A percentile compares a stretch with the other conserved stretches of the same genome.
Conservation (phyloP, 2,888 invertebrate genomes). For the Sepiola atlantica region DNA sequence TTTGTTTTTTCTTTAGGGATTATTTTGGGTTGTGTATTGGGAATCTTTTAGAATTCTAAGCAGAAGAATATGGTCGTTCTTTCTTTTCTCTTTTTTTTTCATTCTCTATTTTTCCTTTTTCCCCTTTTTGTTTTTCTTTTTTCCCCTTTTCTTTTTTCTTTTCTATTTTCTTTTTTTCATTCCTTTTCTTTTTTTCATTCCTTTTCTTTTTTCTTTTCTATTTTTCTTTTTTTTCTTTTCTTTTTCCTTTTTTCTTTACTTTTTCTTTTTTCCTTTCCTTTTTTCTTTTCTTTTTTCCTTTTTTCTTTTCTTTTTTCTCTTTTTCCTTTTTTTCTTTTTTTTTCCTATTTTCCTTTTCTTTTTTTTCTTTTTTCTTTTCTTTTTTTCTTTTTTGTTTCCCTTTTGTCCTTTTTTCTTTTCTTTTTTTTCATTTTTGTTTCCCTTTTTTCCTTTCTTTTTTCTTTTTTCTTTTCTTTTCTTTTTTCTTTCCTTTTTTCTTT, state of each 20-base stretch:
- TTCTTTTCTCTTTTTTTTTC: background rate
- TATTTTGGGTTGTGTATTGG: background rate
- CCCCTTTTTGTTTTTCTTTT: no score
- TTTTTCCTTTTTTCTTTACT: no score
- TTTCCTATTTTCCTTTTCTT: background rate
- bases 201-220: no score
- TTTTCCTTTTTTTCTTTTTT: background rate
- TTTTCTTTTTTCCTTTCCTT: no score
- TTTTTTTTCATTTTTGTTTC: no score
- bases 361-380: background rate
- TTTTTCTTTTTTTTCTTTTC: no score
- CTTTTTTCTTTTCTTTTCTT: background rate
- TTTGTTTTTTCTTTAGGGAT: no score
- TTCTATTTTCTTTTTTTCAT: background rate
- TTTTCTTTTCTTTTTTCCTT: background rate
- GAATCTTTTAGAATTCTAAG: background rate
- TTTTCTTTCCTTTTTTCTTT: background rate
- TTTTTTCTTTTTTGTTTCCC: background rate
- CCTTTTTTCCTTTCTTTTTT: background rate
- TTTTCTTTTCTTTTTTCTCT: background rate
- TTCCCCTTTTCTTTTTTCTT: no score
- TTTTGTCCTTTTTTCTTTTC: background rate
- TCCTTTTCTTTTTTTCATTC: background rate
- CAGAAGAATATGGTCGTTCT: background rate
- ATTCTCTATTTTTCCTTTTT: background rate